Evolutionary conservation across 1,140 invertebrate genomes (phyloP), one percentile per base, ranked within the genome.

Genomic region (Chrysopa pallens): DNA sequence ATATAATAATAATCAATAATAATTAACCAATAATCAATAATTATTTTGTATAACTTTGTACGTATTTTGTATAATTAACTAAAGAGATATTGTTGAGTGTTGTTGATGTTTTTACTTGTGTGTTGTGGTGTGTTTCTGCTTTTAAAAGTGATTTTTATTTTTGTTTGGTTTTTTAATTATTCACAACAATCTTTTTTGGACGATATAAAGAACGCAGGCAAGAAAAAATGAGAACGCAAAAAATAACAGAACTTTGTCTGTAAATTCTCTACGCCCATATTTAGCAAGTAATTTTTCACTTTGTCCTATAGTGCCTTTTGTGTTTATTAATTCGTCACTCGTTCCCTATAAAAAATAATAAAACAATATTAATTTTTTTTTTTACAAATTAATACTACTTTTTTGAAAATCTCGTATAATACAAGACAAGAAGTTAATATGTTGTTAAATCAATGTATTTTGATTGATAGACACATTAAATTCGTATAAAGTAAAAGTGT

Each of bases 221-320:
- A 93, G 70, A 59, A 96, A 98, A 66, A 97, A 93, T 2, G 78
- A 68, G 56, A 96, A 83, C 38, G 88, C 89, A 53, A 96, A 75
- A 45, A 86, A 78, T 46, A 96, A 75, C 1, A 96, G 66, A 37
- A 91, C 72, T 72, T 93, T 95, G 57, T 97, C 92, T 0, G 93
- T 97, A 41, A 90, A 80, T 66, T 97, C 91, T 27, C 92, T 63
- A 48, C 91, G 66, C 3, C 85, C 87, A 64, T 95, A 97, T 68
- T 96, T 97, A 14, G 84, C 88, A 31, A 97, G 63, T 3, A 97
- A 66, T 61, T 90, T 91, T 44, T 81, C 78, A 0, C 90, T 91
- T 55, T 89, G 87, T 9, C 76, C 68, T 49, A 96, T 91, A 8
- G 81, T 80, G 49, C 83, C 78, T 7, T 84, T 80, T 46, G 92